Evolutionary conservation across 1,140 invertebrate genomes (phyloP), one percentile per base, ranked within the genome.

Genomic region (Druon quercuslanigerum): DNA sequence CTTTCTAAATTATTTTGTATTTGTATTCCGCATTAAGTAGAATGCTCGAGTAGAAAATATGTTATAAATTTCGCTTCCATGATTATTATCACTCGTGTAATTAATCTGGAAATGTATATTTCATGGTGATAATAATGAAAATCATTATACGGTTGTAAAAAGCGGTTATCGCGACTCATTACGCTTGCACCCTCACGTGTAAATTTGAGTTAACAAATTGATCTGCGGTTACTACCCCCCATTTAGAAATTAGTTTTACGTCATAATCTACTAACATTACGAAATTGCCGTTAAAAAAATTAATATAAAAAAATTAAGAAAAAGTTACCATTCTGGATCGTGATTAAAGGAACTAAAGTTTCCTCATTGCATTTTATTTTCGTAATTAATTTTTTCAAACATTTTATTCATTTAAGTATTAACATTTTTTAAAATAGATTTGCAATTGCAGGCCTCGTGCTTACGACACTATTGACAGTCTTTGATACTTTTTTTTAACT

Each of bases 201-300:
- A 52, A 46, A 66, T 81, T 78, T 75, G 40, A 51, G 74, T 75
- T 9, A 78, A 76, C 76, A 78, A 81, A 78, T 81, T 40, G 76
- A 75, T 51, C 71, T 25, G 72, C 73, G 71, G 73, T 16, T 20
- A 40, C 11, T 71, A 57, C 13, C 46, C 40, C 16, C 52, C 16
- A 50, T 20, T 5, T 9, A 0, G 51, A 19, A 16, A 50, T 72
- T 51, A 5, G n/a, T 51, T 50, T 46, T 46, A 57, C 12, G n/a
- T 51, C 16, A 8, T 17, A 11, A 20, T 3, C 25, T 33, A 33
- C 25, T 3, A 33, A 33, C 2, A 33, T 33, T 33, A 33, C 4
- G 25, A 4, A 33, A 33, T 33, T 33, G 2, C 2, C 25, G 5
- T 33, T 33, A 33, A 33, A 33, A 33, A 33, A 33, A 33, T 33